Evolutionary conservation across 2,113 vertebrate species (phyloP), one percentile per base, ranked within the genome.

Genomic region (Phaetusa simplex): DNA sequence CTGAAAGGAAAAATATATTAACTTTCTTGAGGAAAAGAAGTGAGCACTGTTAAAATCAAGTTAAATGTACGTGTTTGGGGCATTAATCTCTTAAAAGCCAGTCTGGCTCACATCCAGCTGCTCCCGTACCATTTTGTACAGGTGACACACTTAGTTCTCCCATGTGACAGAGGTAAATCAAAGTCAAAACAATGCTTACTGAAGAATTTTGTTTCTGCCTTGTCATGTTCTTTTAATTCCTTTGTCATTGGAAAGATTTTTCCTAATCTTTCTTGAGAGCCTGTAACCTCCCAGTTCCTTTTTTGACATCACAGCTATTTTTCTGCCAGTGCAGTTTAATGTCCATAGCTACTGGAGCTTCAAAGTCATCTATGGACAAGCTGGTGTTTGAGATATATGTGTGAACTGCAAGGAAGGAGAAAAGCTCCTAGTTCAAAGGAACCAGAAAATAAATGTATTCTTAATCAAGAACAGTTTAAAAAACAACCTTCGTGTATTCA

Each of bases 271-370:
- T 95, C 38, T 62, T 94, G 77, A 87, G 61, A 81, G 65, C 30
- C 47, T 86, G 45, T 86, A 97, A 91, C 72, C 36, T 81, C 38
- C 24, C 24, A 47, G 34, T 92, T 89, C 61, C 34, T 43, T 91
- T 95, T 95, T 88, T 89, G 91, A 89, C 86, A 94, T 82, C 65
- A 79, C 49, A 95, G 86, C 19, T 94, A 82, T 94, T 86, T 91
- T 90, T 95, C 92, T 90, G 56, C 30, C 55, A 97, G 24, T 47
- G 73, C 24, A 76, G 83, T 94, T 95, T 93, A 86, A 79, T 93
- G 77, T 94, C 42, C 73, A 34, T 52, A 82, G 21, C 71, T 64
- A 61, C 12, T 55, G 77, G 45, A 74, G 24, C 70, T 96, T 97
- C 90, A 96, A 65, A 77, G 32, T 82, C 93, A 93, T 42, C 45